phyloP scores from a whole-genome alignment of 1,140 invertebrate species.

The Melanaphis sacchari region DNA sequence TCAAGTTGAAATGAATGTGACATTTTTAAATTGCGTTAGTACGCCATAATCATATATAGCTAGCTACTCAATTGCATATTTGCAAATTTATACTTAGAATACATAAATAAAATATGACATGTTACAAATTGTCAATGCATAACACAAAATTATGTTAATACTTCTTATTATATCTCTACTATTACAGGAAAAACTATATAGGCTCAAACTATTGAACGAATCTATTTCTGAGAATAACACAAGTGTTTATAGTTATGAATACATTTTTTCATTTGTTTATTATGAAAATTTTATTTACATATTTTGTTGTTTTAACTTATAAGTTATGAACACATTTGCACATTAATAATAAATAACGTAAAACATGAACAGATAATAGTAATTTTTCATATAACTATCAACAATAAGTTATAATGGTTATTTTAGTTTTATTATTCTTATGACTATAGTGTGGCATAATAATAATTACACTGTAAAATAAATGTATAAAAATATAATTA shows the following conservation, averaged over 20 bases:
- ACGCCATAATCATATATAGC: background rate
- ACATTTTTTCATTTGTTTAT: background rate
- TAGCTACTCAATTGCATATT: background rate
- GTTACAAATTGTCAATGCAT: background rate
- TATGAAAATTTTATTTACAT: background rate
- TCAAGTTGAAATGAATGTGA: background rate
- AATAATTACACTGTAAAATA: no score
- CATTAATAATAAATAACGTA: no score
- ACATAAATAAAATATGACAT: background rate
- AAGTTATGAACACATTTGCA: no score
- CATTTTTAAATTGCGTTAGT: background rate
- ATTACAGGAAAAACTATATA: no score
- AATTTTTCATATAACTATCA: no score
- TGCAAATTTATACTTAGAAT: background rate
- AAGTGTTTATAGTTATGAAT: background rate
- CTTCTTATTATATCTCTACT: background rate
- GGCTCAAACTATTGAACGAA: background rate
- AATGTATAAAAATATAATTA: no score
- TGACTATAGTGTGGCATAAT: no score
- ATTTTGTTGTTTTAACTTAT: background rate
- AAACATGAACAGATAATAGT: no score
- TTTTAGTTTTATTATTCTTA: no score
- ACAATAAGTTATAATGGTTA: no score
- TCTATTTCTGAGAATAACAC: background rate
- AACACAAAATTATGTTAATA: background rate